These are phyloP conservation scores for Phaenicophaeus curvirostris DNA, from an alignment of 2,797 vertebrate genomes.

Conservation along the genomic window DNA sequence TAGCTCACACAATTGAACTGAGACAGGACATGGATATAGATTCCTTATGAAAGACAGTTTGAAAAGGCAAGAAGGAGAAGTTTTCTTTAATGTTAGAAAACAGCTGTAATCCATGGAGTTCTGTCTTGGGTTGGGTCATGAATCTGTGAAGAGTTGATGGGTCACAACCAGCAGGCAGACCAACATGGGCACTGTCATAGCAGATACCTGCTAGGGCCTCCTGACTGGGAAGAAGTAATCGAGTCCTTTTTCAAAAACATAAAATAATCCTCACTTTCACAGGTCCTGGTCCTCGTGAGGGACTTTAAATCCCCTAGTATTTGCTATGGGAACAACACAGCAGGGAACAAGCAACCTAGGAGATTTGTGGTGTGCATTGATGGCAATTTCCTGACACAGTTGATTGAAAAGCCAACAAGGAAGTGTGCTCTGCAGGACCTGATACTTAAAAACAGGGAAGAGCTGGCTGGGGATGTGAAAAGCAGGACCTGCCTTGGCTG, in stretches of 20 bases:
- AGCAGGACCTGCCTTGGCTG: background rate
- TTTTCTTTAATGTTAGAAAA: background rate
- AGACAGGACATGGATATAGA: background rate
- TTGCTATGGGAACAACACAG: background rate
- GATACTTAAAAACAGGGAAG: background rate
- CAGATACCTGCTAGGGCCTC: background rate
- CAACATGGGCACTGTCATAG: rapidly evolving
- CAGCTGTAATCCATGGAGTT: background rate
- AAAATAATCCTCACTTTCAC: background rate
- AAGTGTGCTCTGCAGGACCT: background rate
- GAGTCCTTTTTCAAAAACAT: background rate
- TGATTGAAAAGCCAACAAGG: background rate
- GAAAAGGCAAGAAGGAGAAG: background rate
- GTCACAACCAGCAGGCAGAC: background rate
- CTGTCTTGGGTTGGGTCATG: background rate
- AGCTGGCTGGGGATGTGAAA: background rate
- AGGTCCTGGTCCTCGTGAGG: background rate
- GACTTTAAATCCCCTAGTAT: background rate
- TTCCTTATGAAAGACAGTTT: background rate
- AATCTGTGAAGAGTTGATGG: background rate
- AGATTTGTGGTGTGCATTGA: too few relatives aligned
- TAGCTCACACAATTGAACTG: background rate
- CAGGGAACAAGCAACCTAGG: too few relatives aligned
- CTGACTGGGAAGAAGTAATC: background rate
- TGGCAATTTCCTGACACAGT: too few relatives aligned